Base-by-base conservation (phyloP, 2,888 invertebrate genomes). In the Unio delphinus region DNA sequence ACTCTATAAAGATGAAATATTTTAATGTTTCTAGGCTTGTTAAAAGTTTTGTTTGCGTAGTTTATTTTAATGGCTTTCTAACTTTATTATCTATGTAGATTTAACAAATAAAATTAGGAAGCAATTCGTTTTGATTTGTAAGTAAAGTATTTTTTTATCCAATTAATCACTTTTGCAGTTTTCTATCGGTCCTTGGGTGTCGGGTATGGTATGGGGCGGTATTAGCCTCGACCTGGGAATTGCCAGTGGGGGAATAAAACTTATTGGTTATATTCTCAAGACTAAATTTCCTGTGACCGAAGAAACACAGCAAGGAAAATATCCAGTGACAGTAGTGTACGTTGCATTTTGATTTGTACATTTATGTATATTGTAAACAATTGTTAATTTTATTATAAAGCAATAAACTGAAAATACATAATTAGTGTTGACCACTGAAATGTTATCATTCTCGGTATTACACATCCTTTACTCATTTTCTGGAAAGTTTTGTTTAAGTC, bases 131-230 rank as follows among this genome's bases (percentile, higher is more conserved):
- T 6, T 1, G 8, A 17, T 58, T 17, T 58, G 8, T 8, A 58
- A 23, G 23, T 58, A 58, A 45, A 11, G 45, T 45, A 0, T 26
- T 2, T 2, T 58, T 58, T n/a, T 58, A 58, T 58, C 26, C 20
- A 58, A n/a, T 23, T 28, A 11, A 18, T 64, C n/a, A 17, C 8
- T n/a, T 57, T 65, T 61, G 4, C 23, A 76, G 76, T 34, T 72
- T n/a, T 72, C 73, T 11, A 57, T 76, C 2, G 72, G 69, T 23
- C 79, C 79, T 0, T 74, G 72, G 66, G 67, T 75, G 3, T 74
- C 71, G n/a, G 75, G 70, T 17, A 79, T 75, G 30, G 77, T 79
- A 4, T 75, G 77, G 79, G 79, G 79, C 17, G 68, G 71, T n/a
- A 64, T 63, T 1, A 67, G 68, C 1, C 57, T 79, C 0, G 70